Evolutionary conservation across 2,797 vertebrate species (phyloP).

Genomic region (Semaprochilodus insignis): DNA sequence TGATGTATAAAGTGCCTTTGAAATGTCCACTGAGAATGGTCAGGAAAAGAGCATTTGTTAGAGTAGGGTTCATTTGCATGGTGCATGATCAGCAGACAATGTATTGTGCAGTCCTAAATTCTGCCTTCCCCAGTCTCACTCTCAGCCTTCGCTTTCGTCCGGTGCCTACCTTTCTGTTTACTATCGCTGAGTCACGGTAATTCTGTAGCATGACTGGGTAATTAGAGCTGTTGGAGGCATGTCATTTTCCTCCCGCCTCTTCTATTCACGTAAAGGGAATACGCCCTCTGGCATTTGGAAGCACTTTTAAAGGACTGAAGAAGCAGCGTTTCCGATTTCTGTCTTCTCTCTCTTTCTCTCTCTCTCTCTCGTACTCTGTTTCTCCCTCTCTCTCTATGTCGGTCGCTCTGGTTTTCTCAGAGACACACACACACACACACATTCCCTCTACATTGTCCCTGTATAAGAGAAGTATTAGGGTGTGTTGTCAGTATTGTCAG

Average conservation of each 20-base stretch:
- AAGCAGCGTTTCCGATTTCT: conserved; percentile 17
- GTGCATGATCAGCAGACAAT: neutral
- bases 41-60: too few species aligned
- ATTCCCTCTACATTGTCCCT: conserved; percentile 31
- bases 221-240: conserved; percentile 52
- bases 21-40: too few species aligned
- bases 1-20: too few species aligned
- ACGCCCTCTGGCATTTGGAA: conserved; percentile 38
- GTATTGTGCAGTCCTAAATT: neutral
- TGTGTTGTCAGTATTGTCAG: conserved; percentile 52
- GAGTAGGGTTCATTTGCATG: too few species aligned
- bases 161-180: neutral
- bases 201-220: conserved; percentile 44
- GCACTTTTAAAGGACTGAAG: neutral
- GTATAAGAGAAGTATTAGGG: conserved; percentile 37
- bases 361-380: neutral
- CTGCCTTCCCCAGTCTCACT: neutral
- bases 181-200: conserved; percentile 46
- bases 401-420: neutral
- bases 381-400: neutral
- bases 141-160: neutral
- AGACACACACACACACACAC: neutral
- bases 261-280: conserved; percentile 31
- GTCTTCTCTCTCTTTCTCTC: neutral
- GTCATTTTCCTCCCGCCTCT: conserved; percentile 47